Evolutionary conservation across 2,888 invertebrate species (phyloP).

Genomic region (Drosophila flavopinicola): DNA sequence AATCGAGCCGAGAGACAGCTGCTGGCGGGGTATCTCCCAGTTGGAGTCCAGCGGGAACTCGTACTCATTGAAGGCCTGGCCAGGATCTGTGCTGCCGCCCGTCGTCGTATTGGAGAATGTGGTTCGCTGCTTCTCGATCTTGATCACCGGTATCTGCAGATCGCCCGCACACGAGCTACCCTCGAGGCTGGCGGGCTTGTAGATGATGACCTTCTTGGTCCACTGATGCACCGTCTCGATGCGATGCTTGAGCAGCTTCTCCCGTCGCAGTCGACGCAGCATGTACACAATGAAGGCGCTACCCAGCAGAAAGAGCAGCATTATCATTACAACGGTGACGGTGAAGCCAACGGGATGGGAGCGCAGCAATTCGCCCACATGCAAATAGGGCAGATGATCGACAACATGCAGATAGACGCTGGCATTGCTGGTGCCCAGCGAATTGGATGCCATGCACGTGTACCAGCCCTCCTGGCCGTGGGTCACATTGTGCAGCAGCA

Average conservation of each 20-base stretch:
- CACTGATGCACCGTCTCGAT: conserved; percentile 94
- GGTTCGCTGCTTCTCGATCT: conserved; percentile 94
- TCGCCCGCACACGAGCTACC: conserved; percentile 78
- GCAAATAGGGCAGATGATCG: conserved; percentile 68
- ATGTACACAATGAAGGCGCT: conserved; percentile 86
- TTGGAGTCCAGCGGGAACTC: conserved; percentile 97
- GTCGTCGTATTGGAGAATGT: conserved; percentile 87
- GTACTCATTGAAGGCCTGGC: conserved; percentile 93
- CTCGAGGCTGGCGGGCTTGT: conserved; percentile 87
- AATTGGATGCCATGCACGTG: conserved; percentile 96
- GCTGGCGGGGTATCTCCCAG: conserved; percentile 96
- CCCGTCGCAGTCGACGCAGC: conserved; percentile 89
- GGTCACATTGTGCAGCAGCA: conserved; percentile 93
- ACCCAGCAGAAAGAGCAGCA: conserved; percentile 85
- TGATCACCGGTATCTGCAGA: conserved; percentile 92
- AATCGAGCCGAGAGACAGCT: conserved; percentile 91
- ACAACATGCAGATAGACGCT: conserved; percentile 94
- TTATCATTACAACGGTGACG: conserved; percentile 86
- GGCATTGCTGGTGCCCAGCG: conserved; percentile 91
- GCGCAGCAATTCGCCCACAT: conserved; percentile 69
- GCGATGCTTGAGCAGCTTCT: conserved; percentile 91
- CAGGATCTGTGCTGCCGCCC: conserved; percentile 86
- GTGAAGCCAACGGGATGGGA: conserved; percentile 87
- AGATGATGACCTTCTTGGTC: conserved; percentile 95
- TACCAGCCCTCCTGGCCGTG: conserved; percentile 97